Evolutionary conservation across 2,888 invertebrate species (phyloP).

Genomic region (Darwinula stevensoni): DNA sequence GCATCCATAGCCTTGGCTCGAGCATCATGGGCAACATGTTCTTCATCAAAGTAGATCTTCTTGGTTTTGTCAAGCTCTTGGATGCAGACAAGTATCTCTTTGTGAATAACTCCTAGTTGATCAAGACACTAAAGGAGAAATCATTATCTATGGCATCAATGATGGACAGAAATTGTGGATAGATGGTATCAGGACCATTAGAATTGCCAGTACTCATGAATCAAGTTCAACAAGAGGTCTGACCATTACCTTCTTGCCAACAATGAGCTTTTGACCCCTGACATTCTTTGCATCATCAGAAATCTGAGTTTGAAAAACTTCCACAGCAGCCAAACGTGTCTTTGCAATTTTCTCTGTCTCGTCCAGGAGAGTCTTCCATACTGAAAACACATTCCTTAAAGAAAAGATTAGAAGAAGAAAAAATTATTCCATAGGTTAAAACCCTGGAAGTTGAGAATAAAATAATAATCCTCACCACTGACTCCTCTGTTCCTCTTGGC

Average conservation of each 20-base stretch:
- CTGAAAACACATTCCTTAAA: conserved; percentile 95
- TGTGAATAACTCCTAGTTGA: conserved; percentile 52
- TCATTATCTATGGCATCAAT: background rate
- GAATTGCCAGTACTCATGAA: conserved; percentile 3
- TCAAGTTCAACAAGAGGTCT: too few species aligned
- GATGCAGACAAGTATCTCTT: conserved; percentile 57
- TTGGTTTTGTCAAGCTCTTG: conserved; percentile 76
- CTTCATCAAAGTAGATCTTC: conserved; percentile 81
- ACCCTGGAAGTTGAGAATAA: too few species aligned
- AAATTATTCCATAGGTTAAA: too few species aligned
- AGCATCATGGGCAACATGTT: conserved; percentile 79
- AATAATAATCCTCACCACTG: too few species aligned
- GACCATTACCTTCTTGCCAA: conserved; percentile 19
- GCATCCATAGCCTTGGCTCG: conserved; percentile 80
- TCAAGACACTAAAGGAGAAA: conserved; percentile 19
- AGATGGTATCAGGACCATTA: background rate
- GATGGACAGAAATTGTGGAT: background rate
- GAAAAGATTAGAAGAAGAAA: too few species aligned
- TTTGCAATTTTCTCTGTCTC: conserved; percentile 79
- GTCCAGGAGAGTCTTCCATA: conserved; percentile 84
- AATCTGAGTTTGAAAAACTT: conserved; percentile 78
- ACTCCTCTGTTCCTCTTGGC: too few species aligned
- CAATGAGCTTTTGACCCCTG: conserved; percentile 42
- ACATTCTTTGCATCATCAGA: conserved; percentile 70
- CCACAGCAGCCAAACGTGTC: conserved; percentile 66